These are phyloP conservation scores for Orycteropus afer DNA, from an alignment of 2,113 vertebrate genomes.

Conservation along the genomic window DNA sequence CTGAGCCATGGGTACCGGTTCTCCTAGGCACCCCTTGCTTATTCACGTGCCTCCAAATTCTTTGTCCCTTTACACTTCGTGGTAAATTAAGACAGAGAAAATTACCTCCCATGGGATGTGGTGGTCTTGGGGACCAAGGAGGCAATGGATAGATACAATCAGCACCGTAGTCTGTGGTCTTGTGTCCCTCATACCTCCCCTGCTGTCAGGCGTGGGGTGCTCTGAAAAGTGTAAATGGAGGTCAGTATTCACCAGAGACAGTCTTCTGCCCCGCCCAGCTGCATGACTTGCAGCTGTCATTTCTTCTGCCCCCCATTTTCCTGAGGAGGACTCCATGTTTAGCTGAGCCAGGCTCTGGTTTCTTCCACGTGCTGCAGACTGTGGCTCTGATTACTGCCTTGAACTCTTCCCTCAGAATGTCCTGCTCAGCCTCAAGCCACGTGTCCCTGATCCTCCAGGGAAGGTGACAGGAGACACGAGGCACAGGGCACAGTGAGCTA, in stretches of 20 bases:
- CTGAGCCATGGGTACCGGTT: not conserved
- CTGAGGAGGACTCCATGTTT: accelerated
- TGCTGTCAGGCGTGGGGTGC: not conserved
- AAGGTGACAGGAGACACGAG: not conserved
- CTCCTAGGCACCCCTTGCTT: not conserved
- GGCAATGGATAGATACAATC: accelerated
- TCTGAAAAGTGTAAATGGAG: accelerated
- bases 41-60: not conserved
- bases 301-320: not conserved
- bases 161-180: accelerated
- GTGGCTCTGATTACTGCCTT: not conserved
- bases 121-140: not conserved
- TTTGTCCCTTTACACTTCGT: not conserved
- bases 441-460: not conserved
- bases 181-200: not conserved
- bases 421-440: not conserved
- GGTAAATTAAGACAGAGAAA: not conserved
- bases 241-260: not conserved
- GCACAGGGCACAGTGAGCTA: not conserved
- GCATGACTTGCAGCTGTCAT: not conserved
- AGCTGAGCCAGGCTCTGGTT: not conserved
- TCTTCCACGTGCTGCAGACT: not conserved
- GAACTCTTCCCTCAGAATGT: not conserved
- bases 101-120: not conserved
- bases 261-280: not conserved